Conservation (phyloP, 2,797 vertebrate species). For the Sebastes trivittatus region DNA sequence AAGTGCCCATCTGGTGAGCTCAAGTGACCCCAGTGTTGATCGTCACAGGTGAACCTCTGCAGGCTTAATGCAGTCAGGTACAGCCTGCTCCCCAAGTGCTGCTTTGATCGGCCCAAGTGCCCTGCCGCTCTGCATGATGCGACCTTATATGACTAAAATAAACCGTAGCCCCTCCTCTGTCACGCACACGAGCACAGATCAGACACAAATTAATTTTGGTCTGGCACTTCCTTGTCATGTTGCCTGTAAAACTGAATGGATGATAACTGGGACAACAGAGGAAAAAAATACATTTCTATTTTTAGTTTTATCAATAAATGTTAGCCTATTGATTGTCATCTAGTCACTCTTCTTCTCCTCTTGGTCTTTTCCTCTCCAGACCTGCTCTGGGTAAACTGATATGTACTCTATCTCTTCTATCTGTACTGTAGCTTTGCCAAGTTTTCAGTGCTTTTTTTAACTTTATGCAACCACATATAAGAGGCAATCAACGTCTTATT, state of each 20-base stretch:
- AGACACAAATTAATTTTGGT: slow-evolving; percentile 1
- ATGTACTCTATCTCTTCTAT: neutral
- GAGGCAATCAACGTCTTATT: neutral
- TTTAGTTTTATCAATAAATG: slow-evolving; percentile 30
- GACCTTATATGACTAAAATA: neutral
- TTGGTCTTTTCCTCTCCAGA: neutral
- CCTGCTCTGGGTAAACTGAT: neutral
- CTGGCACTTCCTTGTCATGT: neutral
- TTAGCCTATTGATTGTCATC: slow-evolving; percentile 11
- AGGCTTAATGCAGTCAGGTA: neutral
- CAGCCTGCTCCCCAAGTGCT: neutral
- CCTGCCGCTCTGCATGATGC: neutral
- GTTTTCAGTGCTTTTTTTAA: neutral
- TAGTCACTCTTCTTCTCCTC: neutral
- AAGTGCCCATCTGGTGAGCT: neutral
- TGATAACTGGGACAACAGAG: slow-evolving; percentile 22
- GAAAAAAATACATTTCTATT: slow-evolving; percentile 9
- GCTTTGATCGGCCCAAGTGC: neutral
- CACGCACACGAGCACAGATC: neutral
- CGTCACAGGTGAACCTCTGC: neutral
- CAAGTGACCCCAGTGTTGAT: neutral
- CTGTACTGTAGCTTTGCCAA: neutral
- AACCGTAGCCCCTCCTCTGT: neutral
- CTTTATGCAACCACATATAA: neutral
- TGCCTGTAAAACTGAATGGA: slow-evolving; percentile 12